Evolutionary conservation across 2,113 vertebrate genomes (phyloP), one percentile per base, ranked within the genome.

Genomic region (Trogon surrucura): DNA sequence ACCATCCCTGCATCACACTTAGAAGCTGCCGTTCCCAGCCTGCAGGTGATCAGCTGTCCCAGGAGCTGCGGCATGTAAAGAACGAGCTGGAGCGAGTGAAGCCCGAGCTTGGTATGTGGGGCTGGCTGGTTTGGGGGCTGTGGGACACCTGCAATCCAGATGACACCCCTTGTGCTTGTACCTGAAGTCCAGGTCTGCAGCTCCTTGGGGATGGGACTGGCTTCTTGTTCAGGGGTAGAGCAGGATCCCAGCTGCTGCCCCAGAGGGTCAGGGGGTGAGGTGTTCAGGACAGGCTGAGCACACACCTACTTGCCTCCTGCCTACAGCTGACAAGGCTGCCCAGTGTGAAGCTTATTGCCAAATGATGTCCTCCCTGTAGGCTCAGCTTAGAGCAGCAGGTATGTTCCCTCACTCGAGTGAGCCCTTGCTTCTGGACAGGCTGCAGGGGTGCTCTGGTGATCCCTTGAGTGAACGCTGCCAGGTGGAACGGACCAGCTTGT

Each of bases 321-420:
- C 64, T 36, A 32, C 83, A 96, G 95, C 94, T 88, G 79, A 70
- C 11, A 94, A 50, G 69, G 88, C 53, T 66, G 83, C 88, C 32
- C 77, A 84, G 44, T 92, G 83, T 77, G 85, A 91, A 58, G 85
- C 69, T 38, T 78, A 60, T 51, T 10, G 23, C 16, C 83, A 29
- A 67, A 70, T 5, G 1, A 74, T 94, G 75, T 79, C 18, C 57
- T 82, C 34, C 62, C 65, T 95, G 75, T 27, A 60, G 88, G 88
- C 80, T 93, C 91, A 53, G 80, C 92, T 95, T 23, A 58, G 73
- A 74, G 88, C 86, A 84, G 44, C 83, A 86, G 92, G 95, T 95
- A 72, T 6, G 53, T 80, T 69, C 60, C 81, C 10, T 79, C 3
- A 1, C 56, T 56, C 23, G 38, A 27, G 32, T 60, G 47, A 60